A percentile compares a stretch with the other conserved stretches of the same genome.
These are phyloP conservation scores for Pristiophorus japonicus DNA, from an alignment of 2,113 vertebrate genomes.

Conservation along the genomic window DNA sequence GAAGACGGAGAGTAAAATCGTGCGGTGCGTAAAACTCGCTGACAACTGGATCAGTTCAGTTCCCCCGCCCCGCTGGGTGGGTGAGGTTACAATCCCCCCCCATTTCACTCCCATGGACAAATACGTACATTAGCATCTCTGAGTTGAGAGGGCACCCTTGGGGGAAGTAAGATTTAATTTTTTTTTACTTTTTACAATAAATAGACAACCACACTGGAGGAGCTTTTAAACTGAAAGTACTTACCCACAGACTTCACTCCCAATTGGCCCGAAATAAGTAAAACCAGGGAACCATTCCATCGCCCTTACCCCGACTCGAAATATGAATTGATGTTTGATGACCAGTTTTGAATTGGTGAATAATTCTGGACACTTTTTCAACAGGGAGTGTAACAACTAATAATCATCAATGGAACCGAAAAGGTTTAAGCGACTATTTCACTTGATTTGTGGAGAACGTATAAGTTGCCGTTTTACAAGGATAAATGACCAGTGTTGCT, in stretches of 20 bases:
- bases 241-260: no score
- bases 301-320: not conserved
- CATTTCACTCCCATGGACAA: constrained; percentile 9
- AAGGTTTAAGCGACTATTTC: not conserved
- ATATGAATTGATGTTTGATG: not conserved
- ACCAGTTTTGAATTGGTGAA: not conserved
- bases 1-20: not conserved
- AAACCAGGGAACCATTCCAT: not conserved
- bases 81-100: not conserved
- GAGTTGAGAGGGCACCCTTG: no score
- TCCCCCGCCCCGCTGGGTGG: not conserved
- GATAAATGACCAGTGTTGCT: not conserved
- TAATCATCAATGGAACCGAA: not conserved
- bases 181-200: no score
- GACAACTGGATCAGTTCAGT: not conserved
- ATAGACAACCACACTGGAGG: no score
- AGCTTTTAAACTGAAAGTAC: no score
- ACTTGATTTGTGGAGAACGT: not conserved
- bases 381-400: not conserved
- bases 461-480: no score
- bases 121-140: no score
- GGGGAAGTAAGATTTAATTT: no score
- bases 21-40: not conserved
- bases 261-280: no score
- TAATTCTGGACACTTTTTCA: constrained; percentile 4